These are phyloP conservation scores for Leptinotarsa undecemlineata DNA, from an alignment of 1,140 invertebrate species.

Conservation along the genomic window DNA sequence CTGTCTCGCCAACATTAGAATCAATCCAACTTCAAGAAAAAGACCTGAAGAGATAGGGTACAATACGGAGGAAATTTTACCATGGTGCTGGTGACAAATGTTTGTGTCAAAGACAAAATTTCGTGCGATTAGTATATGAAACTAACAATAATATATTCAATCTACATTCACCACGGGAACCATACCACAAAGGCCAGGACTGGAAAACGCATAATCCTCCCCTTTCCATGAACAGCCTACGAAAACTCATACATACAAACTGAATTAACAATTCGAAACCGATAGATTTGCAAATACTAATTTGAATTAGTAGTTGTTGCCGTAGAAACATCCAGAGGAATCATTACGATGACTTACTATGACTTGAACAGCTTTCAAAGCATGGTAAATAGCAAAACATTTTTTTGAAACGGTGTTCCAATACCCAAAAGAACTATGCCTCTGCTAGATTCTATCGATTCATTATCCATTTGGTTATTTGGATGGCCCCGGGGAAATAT, in stretches of 20 bases:
- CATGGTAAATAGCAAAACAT: slow-evolving; percentile 75
- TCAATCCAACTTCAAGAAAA: slow-evolving; percentile 66
- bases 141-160: slow-evolving; percentile 91
- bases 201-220: slow-evolving; percentile 58
- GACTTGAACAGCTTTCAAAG: slow-evolving; percentile 77
- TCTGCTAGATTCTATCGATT: slow-evolving; percentile 86
- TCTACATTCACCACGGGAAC: slow-evolving; percentile 78
- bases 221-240: slow-evolving; percentile 63
- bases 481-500: slow-evolving; percentile 89
- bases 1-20: slow-evolving; percentile 70
- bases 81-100: slow-evolving; percentile 89
- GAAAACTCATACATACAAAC: slow-evolving; percentile 87
- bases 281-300: slow-evolving; percentile 86
- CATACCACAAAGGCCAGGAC: slow-evolving; percentile 90
- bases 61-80: slow-evolving; percentile 80
- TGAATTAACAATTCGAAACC: slow-evolving; percentile 78
- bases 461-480: slow-evolving; percentile 90
- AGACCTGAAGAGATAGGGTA: slow-evolving; percentile 68
- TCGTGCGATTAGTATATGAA: slow-evolving; percentile 87
- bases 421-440: slow-evolving; percentile 92
- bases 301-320: slow-evolving; percentile 92
- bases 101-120: slow-evolving; percentile 81
- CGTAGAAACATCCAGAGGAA: slow-evolving; percentile 91
- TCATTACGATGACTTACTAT: slow-evolving; percentile 93
- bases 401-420: slow-evolving; percentile 84